Conservation (phyloP, 2,797 vertebrate species). For the Syndactyla subalaris region DNA sequence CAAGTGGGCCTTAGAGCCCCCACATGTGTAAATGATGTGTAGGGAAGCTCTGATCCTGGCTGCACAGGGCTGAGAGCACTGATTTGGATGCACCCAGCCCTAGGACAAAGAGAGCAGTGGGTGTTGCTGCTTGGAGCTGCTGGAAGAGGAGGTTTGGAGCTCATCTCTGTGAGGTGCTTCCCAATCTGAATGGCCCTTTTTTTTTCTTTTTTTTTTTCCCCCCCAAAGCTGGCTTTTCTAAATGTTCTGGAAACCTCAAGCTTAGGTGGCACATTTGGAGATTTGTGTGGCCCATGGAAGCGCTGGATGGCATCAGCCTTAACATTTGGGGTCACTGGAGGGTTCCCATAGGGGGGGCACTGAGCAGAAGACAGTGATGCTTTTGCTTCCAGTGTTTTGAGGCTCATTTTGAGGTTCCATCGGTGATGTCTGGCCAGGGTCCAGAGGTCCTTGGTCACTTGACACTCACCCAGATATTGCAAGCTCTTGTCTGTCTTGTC, state of each 20-base stretch:
- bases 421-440: not conserved
- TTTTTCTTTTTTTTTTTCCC: too few relatives aligned
- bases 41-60: not conserved
- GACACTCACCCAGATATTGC: not conserved
- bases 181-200: not conserved
- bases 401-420: not conserved
- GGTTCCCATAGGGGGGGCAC: not conserved
- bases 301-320: not conserved
- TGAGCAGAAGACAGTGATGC: not conserved
- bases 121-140: not conserved
- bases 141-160: not conserved
- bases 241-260: not conserved
- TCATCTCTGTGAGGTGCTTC: not conserved
- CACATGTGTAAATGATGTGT: not conserved
- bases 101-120: not conserved
- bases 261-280: not conserved
- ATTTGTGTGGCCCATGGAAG: not conserved
- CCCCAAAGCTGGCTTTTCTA: not conserved
- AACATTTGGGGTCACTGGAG: not conserved
- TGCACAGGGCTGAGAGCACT: not conserved
- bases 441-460: not conserved
- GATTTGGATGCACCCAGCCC: rapidly evolving
- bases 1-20: not conserved
- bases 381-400: not conserved
- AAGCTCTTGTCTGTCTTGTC: not conserved